Percentiles rank a stretch among this genome's conserved stretches.
phyloP scores from a whole-genome alignment of 2,113 vertebrate species.

The Alectura lathami region DNA sequence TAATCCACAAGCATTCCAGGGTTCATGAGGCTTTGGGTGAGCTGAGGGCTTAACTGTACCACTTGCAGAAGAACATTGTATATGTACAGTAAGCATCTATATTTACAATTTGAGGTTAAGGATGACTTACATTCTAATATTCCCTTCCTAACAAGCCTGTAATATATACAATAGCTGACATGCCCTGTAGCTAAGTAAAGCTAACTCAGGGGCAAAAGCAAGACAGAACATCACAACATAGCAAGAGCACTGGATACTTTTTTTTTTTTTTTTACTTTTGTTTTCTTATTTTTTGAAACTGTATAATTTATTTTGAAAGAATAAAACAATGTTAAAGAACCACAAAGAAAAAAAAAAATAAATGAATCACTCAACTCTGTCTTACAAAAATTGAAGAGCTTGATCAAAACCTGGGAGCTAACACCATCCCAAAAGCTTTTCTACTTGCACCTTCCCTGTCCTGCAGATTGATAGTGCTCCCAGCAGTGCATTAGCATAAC shows the following conservation, averaged over 20 bases:
- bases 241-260: neutral
- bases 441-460: neutral
- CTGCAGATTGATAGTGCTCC: neutral
- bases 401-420: neutral
- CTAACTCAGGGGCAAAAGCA: neutral
- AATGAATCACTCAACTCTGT: neutral
- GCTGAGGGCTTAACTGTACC: neutral
- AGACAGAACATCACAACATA: neutral
- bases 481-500: neutral
- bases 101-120: neutral
- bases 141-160: neutral
- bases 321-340: neutral
- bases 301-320: neutral
- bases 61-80: neutral
- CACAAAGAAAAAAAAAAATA: neutral
- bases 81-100: neutral
- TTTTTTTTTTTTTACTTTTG: neutral
- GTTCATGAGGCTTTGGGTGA: accelerated
- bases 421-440: neutral
- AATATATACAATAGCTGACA: neutral
- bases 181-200: neutral
- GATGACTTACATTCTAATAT: neutral
- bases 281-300: neutral
- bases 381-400: neutral
- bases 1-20: neutral